Evolutionary conservation across 2,888 invertebrate species (phyloP), one percentile per base, ranked within the genome.

Genomic region (Luperina nickerlii): DNA sequence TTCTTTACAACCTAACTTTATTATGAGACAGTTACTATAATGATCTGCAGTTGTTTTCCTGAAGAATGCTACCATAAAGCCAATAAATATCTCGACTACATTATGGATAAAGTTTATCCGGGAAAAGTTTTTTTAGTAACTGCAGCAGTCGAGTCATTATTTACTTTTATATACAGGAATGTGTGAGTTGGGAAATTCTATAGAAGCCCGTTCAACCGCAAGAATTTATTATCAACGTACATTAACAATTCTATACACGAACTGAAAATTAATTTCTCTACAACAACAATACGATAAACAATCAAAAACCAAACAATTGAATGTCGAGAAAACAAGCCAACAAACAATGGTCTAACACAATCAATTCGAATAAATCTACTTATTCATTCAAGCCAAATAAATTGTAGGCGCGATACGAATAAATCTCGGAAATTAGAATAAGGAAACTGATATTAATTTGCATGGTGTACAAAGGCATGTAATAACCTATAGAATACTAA

Each of bases 371-470:
- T 77, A 85, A 90, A 87, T 88, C 82, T 81, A 86, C 78, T 81
- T 88, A 88, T 86, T 86, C 86, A 87, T 87, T 87, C 86, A 87
- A 66, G 7, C 69, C 72, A 51, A 83, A 90, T 86, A 90, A 91
- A 91, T 88, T 87, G 84, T 82, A 74, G 57, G 85, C 83, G 83
- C 90, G 83, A 83, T 87, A 87, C 79, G 83, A 90, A 90, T 90
- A 90, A 90, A 92, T 91, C 85, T 85, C 71, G 82, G 88, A 90
- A 92, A 94, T 93, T 91, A 90, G 87, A 92, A 94, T 91, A 91
- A 92, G 93, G 92, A 92, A 94, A 92, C 90, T 80, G 88, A 89
- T 93, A 92, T 92, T 93, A 84, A 93, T 94, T 95, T 93, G 93
- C 91, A 93, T 94, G 93, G 91, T 92, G 93, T 92, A 92, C 91